phyloP scores from a whole-genome alignment of 2,113 vertebrate species.

The Collichthys lucidus region DNA sequence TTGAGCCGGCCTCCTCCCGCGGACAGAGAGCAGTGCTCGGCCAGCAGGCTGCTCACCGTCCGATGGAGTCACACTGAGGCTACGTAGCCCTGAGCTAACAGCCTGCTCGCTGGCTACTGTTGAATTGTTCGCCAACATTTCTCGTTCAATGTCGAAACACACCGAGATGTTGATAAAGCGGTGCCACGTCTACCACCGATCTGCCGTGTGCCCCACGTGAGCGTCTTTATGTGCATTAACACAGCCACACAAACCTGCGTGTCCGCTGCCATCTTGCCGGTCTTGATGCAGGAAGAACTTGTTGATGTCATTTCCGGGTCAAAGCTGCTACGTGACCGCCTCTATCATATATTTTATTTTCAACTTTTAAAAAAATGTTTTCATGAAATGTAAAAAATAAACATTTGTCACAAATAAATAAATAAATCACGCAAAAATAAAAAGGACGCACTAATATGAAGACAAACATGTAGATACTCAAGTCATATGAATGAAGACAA shows the following conservation, averaged over 20 bases:
- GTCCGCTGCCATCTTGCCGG: conserved; percentile 96
- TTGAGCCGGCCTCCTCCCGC: background rate
- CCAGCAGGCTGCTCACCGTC: background rate
- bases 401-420: too few species aligned
- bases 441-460: too few species aligned
- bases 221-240: background rate
- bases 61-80: conserved; percentile 29
- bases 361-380: too few species aligned
- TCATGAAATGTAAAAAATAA: too few species aligned
- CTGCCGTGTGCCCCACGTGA: accelerated
- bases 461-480: too few species aligned
- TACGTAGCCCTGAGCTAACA: conserved; percentile 66
- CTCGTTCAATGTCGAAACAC: background rate
- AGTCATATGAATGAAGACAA: too few species aligned
- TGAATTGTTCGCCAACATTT: background rate
- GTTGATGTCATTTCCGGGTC: conserved; percentile 80
- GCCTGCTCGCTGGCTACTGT: conserved; percentile 31
- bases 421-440: too few species aligned
- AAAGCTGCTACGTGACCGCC: background rate
- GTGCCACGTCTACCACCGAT: accelerated
- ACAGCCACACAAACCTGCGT: conserved; percentile 90
- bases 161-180: accelerated
- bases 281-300: conserved; percentile 85
- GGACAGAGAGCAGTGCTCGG: background rate
- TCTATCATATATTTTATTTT: too few species aligned